Base-by-base conservation (phyloP, 2,888 invertebrate genomes). In the Ptilodon capucinus region DNA sequence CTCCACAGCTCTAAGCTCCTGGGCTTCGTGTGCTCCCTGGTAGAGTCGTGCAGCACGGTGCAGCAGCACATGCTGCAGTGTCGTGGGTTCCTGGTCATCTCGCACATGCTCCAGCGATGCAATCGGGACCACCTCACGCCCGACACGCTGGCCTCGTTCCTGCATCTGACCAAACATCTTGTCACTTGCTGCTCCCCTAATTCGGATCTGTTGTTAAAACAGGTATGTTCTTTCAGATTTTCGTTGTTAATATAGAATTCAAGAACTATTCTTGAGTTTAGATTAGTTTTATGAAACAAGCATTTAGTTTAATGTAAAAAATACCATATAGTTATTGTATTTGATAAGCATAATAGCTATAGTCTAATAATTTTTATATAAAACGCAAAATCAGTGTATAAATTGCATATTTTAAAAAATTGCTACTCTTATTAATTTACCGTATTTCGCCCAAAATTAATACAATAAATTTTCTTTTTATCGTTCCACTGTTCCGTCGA, bases 1-100 rank as follows among this genome's bases (percentile, higher is more conserved):
- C 90, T 56, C 60, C 13, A n/a, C 91, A 97, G 98, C 93, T 97
- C 98, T 43, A 98, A 98, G 82, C 93, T 99, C 57, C 93, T 99
- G 83, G 97, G 98, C 55, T 97, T 99, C 92, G 97, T 99, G 72
- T 98, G 98, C 85, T 98, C 99, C 77, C 92, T 99, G 78, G 97
- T 99, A 64, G 98, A 98, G 85, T 97, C 97, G 36, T 99, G 99
- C 66, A 96, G 97, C 79, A 98, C 98, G 32, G 98, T 99, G 51
- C 99, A 99, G 81, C 99, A 99, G 81, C 99, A 99, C 86, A 98
- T 99, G 96, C 97, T 99, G 83, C 99, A 99, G 86, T 98, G 98
- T 84, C 95, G 98, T 69, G 99, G 99, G 51, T 99, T 99, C 90
- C 94, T 99, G 71, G 98, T 99, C 59, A 98, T 99, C 82, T 98